A percentile compares a stretch with the other conserved stretches of the same genome.
phyloP scores from a whole-genome alignment of 2,888 invertebrate species.

The Leptopilina syphax region DNA sequence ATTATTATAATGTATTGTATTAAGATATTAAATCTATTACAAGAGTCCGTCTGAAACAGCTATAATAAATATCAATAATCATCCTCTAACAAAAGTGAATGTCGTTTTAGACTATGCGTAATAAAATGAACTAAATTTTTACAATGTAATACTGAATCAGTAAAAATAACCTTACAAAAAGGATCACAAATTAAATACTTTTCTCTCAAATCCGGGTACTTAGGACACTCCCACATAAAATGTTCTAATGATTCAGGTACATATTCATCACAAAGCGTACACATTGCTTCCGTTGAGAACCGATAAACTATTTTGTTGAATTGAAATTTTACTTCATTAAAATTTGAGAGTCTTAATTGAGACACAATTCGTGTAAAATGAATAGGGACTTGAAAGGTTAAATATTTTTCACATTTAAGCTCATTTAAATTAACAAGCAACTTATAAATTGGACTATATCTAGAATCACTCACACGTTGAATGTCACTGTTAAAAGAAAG shows the following conservation, averaged over 20 bases:
- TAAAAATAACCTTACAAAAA: not conserved
- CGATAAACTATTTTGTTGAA: not conserved
- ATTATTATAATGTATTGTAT: not conserved
- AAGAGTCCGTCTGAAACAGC: not conserved
- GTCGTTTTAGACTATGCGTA: not conserved
- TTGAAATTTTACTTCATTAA: not conserved
- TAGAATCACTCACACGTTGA: not conserved
- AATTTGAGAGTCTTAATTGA: too few relatives aligned
- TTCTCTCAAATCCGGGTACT: not conserved
- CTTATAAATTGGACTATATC: not conserved
- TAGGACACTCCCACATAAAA: constrained; percentile 33
- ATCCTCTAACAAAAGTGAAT: not conserved
- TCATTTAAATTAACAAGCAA: too few relatives aligned
- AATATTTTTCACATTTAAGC: too few relatives aligned
- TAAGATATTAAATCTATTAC: not conserved
- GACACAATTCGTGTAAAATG: too few relatives aligned
- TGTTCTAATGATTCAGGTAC: constrained; percentile 28
- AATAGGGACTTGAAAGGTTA: too few relatives aligned
- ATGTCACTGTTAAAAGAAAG: not conserved
- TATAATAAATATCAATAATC: not conserved
- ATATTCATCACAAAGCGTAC: constrained; percentile 23
- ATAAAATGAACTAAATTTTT: not conserved
- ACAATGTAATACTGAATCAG: not conserved
- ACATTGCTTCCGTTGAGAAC: not conserved
- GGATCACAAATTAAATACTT: not conserved